Percentiles rank a stretch among this genome's conserved stretches.
Evolutionary conservation across 2,113 vertebrate species (phyloP).

Genomic region (Amia ocellicauda): DNA sequence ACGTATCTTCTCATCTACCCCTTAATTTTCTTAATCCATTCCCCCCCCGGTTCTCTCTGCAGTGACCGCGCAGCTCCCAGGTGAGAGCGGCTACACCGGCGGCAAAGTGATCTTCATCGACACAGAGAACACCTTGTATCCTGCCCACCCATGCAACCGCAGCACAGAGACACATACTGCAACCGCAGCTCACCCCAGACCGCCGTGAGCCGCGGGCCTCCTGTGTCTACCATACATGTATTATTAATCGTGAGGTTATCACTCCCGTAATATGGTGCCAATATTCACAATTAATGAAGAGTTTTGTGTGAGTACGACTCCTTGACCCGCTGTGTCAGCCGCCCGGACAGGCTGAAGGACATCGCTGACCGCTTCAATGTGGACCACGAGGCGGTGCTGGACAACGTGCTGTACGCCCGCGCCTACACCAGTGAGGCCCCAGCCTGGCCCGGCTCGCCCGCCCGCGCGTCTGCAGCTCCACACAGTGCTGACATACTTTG

Average conservation of each 20-base stretch:
- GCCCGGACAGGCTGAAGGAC: constrained; percentile 89
- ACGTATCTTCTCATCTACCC: no score
- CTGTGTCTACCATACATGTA: no score
- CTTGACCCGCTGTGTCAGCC: constrained; percentile 62
- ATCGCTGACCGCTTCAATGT: constrained; percentile 91
- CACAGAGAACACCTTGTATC: constrained; percentile 98
- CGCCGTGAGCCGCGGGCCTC: no score
- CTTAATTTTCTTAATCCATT: neutral
- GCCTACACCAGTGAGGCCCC: constrained; percentile 87
- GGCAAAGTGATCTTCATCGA: constrained; percentile 97
- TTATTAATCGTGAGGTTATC: no score
- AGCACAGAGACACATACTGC: no score
- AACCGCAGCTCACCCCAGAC: no score
- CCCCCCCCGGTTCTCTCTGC: no score
- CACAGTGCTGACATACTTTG: no score
- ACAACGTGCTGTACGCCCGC: constrained; percentile 93
- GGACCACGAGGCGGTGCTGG: constrained; percentile 89
- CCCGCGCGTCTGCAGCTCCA: neutral
- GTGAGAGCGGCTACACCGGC: constrained; percentile 81
- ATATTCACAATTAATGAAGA: no score
- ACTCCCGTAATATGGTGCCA: no score
- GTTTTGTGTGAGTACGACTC: neutral
- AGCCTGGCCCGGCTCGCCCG: neutral
- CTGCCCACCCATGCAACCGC: constrained; percentile 64
- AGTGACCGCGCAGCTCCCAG: constrained; percentile 95